Conservation (phyloP, 2,888 invertebrate species). For the Platynereis dumerilii region DNA sequence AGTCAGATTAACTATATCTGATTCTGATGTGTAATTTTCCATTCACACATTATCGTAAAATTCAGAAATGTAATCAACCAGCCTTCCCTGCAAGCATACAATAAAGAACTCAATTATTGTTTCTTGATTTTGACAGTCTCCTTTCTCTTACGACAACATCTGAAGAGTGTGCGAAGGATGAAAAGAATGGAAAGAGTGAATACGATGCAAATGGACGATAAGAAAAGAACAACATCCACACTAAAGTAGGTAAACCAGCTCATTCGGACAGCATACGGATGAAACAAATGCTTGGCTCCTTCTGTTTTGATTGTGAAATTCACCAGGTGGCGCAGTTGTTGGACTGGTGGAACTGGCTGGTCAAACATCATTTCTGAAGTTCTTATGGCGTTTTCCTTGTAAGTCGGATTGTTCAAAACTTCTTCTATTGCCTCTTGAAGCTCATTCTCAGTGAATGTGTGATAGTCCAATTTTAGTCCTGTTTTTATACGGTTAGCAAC, state of each 20-base stretch:
- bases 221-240: background rate
- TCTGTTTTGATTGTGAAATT: background rate
- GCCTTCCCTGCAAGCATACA: no score
- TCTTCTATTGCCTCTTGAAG: slow-evolving; percentile 2
- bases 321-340: slow-evolving; percentile 2
- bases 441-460: background rate
- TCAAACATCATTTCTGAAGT: slow-evolving; percentile 12
- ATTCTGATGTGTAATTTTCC: no score
- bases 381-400: slow-evolving; percentile 13
- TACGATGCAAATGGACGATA: background rate
- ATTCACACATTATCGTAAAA: no score
- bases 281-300: background rate
- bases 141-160: no score
- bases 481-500: slow-evolving; percentile 9
- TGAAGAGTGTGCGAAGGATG: no score
- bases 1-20: no score
- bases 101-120: no score
- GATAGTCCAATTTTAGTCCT: slow-evolving; percentile 5
- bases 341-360: background rate
- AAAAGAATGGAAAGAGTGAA: no score
- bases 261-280: background rate
- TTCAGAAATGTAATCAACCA: no score
- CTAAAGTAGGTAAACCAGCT: background rate
- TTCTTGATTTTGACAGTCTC: no score
- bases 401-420: slow-evolving; percentile 9